Evolutionary conservation across 1,140 invertebrate species (phyloP).

Genomic region (Temnothorax longispinosus): DNA sequence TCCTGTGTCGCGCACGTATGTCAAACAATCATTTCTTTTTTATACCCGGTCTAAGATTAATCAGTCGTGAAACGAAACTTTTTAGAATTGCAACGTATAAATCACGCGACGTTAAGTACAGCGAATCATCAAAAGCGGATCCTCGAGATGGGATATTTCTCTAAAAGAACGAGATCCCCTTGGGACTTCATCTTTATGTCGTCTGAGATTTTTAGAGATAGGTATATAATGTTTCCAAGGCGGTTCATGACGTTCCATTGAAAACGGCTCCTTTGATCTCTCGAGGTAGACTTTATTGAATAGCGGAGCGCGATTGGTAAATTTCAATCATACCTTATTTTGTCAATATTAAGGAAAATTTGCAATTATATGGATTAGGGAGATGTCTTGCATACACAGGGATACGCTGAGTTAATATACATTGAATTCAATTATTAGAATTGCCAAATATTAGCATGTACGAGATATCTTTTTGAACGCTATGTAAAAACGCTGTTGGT

Average conservation of each 20-base stretch:
- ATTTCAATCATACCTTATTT: slow-evolving; percentile 74
- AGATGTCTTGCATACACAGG: background rate
- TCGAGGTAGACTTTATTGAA: slow-evolving; percentile 74
- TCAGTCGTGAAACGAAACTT: slow-evolving; percentile 24
- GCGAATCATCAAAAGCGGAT: slow-evolving; percentile 56
- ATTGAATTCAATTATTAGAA: slow-evolving; percentile 37
- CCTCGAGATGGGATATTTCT: slow-evolving; percentile 20
- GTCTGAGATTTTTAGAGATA: slow-evolving; percentile 62
- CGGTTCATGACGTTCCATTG: slow-evolving; percentile 64
- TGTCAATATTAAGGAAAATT: slow-evolving; percentile 77
- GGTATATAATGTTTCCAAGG: slow-evolving; percentile 70
- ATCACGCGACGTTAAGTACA: slow-evolving; percentile 29
- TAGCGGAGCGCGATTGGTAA: slow-evolving; percentile 66
- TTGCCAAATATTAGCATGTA: slow-evolving; percentile 21
- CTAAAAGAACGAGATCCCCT: background rate
- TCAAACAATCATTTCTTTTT: slow-evolving; percentile 19
- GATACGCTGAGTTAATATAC: slow-evolving; percentile 43
- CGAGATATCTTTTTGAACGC: background rate
- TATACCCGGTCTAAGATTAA: slow-evolving; percentile 13
- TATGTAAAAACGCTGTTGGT: background rate
- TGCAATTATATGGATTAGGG: slow-evolving; percentile 78
- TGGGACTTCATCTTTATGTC: slow-evolving; percentile 40
- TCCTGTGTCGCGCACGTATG: too few species aligned
- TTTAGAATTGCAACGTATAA: background rate
- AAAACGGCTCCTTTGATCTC: slow-evolving; percentile 76